Percentiles rank a stretch among this genome's conserved stretches.
Conservation (phyloP, 2,888 invertebrate genomes). For the Cosmorhoe ocellata region DNA sequence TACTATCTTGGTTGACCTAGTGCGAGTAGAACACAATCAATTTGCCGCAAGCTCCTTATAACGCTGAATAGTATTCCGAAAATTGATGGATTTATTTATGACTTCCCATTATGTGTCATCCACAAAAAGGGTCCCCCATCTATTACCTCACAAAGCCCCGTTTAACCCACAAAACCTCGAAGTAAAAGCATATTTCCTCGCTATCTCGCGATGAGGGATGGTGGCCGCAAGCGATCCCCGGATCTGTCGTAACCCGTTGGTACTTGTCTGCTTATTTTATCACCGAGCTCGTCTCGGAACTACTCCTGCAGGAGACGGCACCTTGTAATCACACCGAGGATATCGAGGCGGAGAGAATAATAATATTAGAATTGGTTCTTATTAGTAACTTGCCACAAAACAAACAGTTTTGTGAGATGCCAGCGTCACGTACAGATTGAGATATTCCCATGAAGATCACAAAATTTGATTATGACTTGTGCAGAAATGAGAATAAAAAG, state of each 20-base stretch:
- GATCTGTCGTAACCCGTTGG: conserved; percentile 11
- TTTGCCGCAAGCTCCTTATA: no score
- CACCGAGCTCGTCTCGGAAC: conserved; percentile 13
- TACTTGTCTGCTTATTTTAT: conserved; percentile 17
- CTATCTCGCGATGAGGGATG: conserved; percentile 14
- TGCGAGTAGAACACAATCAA: no score
- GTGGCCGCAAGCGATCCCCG: conserved; percentile 9
- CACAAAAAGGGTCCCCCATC: conserved; percentile 4
- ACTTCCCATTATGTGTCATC: background rate
- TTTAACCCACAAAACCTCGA: conserved; percentile 2
- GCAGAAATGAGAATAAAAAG: no score
- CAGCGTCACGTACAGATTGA: no score
- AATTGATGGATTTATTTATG: background rate
- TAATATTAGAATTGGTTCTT: no score
- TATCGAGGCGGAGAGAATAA: no score
- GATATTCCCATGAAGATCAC: no score
- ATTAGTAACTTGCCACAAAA: no score
- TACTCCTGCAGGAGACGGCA: conserved; percentile 4
- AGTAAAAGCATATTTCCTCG: conserved; percentile 6
- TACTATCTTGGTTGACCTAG: no score
- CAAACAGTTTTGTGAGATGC: no score
- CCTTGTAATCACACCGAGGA: background rate
- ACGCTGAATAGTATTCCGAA: background rate
- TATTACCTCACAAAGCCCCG: conserved; percentile 7
- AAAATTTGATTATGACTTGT: no score